Evolutionary conservation across 2,113 vertebrate genomes (phyloP).

Genomic region (Fregata magnificens): DNA sequence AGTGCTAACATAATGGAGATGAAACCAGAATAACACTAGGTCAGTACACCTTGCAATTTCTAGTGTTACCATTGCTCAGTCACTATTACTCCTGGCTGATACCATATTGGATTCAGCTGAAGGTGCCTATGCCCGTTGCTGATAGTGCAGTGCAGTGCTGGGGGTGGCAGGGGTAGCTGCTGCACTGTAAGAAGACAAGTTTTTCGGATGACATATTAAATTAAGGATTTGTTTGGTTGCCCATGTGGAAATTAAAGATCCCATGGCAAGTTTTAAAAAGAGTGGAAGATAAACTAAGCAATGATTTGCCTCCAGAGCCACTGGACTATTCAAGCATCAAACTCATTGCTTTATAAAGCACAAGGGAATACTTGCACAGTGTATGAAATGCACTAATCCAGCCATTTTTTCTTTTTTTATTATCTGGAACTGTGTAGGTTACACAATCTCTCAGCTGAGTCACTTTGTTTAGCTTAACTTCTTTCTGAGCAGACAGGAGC

Average conservation of each 20-base stretch:
- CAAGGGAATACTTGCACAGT: not conserved
- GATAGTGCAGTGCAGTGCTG: not conserved
- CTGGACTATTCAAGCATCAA: slow-evolving; percentile 3
- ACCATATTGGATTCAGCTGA: not conserved
- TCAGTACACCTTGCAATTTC: not conserved
- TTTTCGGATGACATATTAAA: not conserved
- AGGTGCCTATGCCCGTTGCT: not conserved
- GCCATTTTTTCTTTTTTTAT: not conserved
- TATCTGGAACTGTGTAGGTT: not conserved
- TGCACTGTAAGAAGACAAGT: not conserved
- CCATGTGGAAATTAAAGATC: slow-evolving; percentile 14
- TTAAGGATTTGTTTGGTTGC: not conserved
- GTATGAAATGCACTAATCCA: not conserved
- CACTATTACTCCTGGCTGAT: not conserved
- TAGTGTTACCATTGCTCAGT: not conserved
- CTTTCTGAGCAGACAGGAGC: not conserved
- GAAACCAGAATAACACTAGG: not conserved
- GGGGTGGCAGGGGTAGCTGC: slow-evolving; percentile 8
- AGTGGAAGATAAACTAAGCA: not conserved
- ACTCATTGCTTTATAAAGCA: not conserved
- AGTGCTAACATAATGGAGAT: not conserved
- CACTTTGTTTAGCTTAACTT: not conserved
- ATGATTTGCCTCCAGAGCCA: not conserved
- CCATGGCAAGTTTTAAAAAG: not conserved
- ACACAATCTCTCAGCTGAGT: not conserved